Percentiles rank a stretch among this genome's conserved stretches.
Conservation (phyloP, 2,888 invertebrate species). For the Shargacucullia verbasci region DNA sequence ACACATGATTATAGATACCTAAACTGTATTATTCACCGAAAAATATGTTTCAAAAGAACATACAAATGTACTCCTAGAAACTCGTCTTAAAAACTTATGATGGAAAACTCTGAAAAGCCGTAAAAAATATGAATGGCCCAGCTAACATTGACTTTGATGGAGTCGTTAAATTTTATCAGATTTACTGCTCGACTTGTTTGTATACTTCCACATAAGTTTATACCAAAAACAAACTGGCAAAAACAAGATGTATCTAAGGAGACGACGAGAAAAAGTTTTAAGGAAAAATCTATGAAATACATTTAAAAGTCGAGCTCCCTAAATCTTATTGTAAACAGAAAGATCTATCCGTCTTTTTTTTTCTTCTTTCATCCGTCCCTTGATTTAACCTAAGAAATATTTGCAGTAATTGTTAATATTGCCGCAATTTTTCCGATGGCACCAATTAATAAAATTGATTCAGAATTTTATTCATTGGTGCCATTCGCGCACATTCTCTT, state of each 20-base stretch:
- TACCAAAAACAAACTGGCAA: slow-evolving; percentile 8
- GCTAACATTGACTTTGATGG: slow-evolving; percentile 22
- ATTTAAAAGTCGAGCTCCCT: too few relatives aligned
- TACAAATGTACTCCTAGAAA: background rate
- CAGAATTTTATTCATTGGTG: too few relatives aligned
- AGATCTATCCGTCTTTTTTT: too few relatives aligned
- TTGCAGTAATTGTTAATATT: too few relatives aligned
- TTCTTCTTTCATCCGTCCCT: too few relatives aligned
- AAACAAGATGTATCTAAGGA: background rate
- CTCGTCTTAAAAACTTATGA: background rate
- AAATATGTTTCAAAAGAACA: background rate
- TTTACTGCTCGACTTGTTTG: slow-evolving; percentile 29
- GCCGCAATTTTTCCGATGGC: too few relatives aligned
- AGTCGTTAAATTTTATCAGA: slow-evolving; percentile 34
- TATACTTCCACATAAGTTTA: slow-evolving; percentile 14
- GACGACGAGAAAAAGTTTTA: background rate
- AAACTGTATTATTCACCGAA: background rate
- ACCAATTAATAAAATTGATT: too few relatives aligned
- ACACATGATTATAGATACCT: background rate
- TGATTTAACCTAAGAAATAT: too few relatives aligned
- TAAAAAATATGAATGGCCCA: slow-evolving; percentile 27
- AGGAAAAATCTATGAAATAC: too few relatives aligned
- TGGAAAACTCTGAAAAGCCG: slow-evolving; percentile 17
- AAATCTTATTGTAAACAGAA: too few relatives aligned
- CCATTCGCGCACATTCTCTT: too few relatives aligned